Evolutionary conservation across 2,888 invertebrate genomes (phyloP).

Genomic region (Temnothorax ravouxi): DNA sequence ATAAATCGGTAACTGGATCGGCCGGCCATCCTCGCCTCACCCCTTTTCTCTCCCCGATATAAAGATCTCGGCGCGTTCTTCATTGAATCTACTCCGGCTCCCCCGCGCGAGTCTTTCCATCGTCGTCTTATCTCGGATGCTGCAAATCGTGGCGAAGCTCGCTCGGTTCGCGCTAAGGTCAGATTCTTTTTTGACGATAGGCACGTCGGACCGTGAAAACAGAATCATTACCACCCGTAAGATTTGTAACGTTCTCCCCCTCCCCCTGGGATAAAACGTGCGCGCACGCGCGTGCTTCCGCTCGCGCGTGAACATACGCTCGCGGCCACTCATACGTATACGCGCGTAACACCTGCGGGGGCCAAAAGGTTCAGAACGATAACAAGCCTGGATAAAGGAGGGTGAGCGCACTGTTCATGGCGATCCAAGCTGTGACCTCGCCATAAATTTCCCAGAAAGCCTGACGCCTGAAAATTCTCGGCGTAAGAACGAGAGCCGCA

Average conservation of each 20-base stretch:
- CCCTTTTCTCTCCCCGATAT: conserved; percentile 46
- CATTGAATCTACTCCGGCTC: conserved; percentile 63
- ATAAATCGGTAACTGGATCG: conserved; percentile 67
- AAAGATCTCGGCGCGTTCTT: conserved; percentile 60
- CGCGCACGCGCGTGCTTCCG: not conserved
- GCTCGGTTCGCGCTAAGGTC: conserved; percentile 54
- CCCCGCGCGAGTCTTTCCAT: not conserved
- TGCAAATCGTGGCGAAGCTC: conserved; percentile 61
- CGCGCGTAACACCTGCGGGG: conserved; percentile 56
- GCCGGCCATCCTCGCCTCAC: conserved; percentile 11
- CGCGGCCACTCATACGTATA: conserved; percentile 20
- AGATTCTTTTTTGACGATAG: conserved; percentile 39
- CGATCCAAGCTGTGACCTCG: conserved; percentile 83
- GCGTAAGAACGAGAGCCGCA: conserved; percentile 69
- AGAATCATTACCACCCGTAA: conserved; percentile 31
- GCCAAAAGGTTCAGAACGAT: conserved; percentile 77
- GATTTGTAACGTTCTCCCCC: not conserved
- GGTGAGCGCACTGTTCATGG: conserved; percentile 79
- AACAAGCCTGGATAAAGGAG: conserved; percentile 78
- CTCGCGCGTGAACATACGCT: conserved; percentile 7
- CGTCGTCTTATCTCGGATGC: conserved; percentile 58
- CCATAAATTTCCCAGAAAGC: conserved; percentile 80
- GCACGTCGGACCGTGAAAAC: conserved; percentile 26
- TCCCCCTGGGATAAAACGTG: not conserved
- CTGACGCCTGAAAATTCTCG: conserved; percentile 79